A percentile compares a stretch with the other conserved stretches of the same genome.
These are phyloP conservation scores for Acridotheres tristis DNA, from an alignment of 2,797 vertebrate species.

Conservation along the genomic window DNA sequence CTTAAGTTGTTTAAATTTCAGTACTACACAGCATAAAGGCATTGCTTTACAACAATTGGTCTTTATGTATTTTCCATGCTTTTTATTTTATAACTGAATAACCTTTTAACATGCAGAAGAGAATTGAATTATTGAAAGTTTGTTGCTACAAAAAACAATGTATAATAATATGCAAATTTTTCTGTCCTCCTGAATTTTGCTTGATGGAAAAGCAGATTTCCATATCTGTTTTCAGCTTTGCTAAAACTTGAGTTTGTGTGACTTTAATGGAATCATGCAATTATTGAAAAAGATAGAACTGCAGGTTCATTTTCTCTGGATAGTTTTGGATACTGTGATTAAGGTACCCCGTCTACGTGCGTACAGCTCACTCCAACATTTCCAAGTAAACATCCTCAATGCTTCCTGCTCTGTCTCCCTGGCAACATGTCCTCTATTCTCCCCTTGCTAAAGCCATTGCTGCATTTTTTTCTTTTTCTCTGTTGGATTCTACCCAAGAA, in stretches of 20 bases:
- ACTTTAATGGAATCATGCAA: background rate
- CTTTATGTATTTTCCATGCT: background rate
- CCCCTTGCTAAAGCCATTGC: background rate
- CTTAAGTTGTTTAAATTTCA: background rate
- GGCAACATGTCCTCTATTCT: background rate
- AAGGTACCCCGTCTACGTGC: fast-evolving
- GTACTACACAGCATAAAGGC: background rate
- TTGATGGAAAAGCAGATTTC: background rate
- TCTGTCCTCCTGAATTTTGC: background rate
- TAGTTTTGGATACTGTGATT: background rate
- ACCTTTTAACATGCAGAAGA: background rate
- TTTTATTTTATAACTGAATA: background rate
- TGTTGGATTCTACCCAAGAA: background rate
- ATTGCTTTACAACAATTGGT: background rate
- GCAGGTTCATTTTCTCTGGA: background rate
- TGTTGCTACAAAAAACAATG: background rate
- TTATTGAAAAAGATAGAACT: background rate
- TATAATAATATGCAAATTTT: background rate
- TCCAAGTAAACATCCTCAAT: background rate
- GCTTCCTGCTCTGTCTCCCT: background rate
- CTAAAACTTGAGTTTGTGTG: background rate
- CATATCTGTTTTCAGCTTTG: background rate
- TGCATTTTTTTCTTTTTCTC: background rate
- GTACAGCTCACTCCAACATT: background rate
- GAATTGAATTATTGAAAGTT: background rate